Evolutionary conservation across 2,113 vertebrate species (phyloP).

Genomic region (Gnathonemus longibarbis): DNA sequence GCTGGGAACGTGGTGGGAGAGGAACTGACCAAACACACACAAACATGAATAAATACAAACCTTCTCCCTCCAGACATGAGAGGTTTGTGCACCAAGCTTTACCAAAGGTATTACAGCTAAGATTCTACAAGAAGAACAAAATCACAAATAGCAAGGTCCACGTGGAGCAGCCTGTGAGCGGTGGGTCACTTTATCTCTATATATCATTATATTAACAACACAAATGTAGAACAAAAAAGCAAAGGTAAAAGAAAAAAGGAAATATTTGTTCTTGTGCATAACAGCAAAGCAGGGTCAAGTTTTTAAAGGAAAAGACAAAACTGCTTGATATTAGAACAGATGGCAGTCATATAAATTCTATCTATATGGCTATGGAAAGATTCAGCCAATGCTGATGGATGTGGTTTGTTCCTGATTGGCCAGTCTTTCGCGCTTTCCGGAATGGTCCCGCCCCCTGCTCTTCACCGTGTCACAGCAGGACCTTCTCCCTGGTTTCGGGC

Average conservation of each 20-base stretch:
- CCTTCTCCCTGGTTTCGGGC: conserved; percentile 88
- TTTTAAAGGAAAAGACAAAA: background rate
- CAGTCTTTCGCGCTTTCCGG: background rate
- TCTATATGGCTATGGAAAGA: background rate
- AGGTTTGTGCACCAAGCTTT: background rate
- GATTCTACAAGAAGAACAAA: background rate
- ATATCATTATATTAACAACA: background rate
- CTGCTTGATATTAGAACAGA: background rate
- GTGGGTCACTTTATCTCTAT: background rate
- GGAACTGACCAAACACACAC: background rate
- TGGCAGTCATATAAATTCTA: background rate
- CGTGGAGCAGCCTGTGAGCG: background rate
- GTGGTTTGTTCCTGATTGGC: background rate
- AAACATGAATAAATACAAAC: background rate
- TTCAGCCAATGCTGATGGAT: background rate
- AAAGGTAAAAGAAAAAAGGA: background rate
- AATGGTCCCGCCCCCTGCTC: background rate
- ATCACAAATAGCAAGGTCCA: background rate
- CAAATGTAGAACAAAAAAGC: background rate
- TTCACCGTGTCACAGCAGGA: conserved; percentile 72
- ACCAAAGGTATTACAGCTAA: background rate
- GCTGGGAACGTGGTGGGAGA: background rate
- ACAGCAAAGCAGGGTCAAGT: background rate
- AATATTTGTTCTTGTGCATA: background rate
- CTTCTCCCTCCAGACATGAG: background rate